Evolutionary conservation across 2,797 vertebrate species (phyloP).

Genomic region (Platyrinchus mystaceus): DNA sequence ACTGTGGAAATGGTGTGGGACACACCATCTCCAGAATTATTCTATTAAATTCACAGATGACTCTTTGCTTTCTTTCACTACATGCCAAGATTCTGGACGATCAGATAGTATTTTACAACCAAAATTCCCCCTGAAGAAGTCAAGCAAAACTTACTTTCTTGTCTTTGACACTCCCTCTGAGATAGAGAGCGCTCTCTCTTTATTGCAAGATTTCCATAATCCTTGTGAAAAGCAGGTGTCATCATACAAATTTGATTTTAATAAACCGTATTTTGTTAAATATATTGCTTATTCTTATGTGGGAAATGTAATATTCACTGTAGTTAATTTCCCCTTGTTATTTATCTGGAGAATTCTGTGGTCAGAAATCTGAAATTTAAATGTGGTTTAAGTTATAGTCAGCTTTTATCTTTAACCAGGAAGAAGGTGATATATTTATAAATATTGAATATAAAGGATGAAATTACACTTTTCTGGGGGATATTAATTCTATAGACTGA

Average conservation of each 20-base stretch:
- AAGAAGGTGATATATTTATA: not conserved
- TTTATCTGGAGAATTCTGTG: not conserved
- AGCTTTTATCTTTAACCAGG: not conserved
- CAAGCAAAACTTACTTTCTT: not conserved
- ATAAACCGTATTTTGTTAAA: not conserved
- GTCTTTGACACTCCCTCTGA: not conserved
- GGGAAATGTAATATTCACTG: not conserved
- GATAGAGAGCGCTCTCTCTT: not conserved
- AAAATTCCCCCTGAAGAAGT: not conserved
- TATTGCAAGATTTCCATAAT: not conserved
- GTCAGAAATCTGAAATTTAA: conserved; percentile 18
- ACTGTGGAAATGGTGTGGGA: not conserved
- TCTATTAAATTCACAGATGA: not conserved
- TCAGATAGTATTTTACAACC: not conserved
- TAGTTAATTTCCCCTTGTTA: conserved; percentile 8
- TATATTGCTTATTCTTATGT: not conserved
- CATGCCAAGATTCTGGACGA: not conserved
- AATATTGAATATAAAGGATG: not conserved
- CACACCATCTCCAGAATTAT: not conserved
- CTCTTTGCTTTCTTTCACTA: not conserved
- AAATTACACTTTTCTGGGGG: not conserved
- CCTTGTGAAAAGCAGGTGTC: not conserved
- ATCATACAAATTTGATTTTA: not conserved
- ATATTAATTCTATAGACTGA: not conserved
- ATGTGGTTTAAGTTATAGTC: not conserved